phyloP scores from a whole-genome alignment of 2,888 invertebrate species.

The Aspidiotus destructor region DNA sequence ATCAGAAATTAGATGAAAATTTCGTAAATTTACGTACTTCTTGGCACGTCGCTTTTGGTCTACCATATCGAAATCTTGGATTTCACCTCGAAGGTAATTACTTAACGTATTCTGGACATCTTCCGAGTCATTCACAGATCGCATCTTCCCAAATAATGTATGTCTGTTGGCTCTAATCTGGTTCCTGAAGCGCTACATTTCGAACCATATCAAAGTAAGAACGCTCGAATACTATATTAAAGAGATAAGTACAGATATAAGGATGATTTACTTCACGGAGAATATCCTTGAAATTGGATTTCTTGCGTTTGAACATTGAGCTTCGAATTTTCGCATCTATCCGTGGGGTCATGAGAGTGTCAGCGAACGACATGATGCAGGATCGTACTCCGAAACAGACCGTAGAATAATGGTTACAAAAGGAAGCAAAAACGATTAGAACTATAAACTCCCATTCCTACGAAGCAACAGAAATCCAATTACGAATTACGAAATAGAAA shows the following conservation, averaged over 20 bases:
- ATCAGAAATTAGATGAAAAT: neutral
- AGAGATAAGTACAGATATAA: neutral
- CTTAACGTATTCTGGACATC: conserved; percentile 1
- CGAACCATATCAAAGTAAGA: too few species aligned
- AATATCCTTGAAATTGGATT: conserved; percentile 12
- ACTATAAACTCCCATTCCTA: too few species aligned
- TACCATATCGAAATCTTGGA: neutral
- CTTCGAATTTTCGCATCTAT: conserved; percentile 3
- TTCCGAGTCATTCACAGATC: neutral
- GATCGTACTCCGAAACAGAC: too few species aligned
- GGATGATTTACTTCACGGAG: neutral
- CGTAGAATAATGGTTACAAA: too few species aligned
- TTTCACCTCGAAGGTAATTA: neutral
- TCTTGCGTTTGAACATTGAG: neutral
- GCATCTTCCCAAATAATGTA: neutral
- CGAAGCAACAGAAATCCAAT: too few species aligned
- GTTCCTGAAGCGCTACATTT: conserved; percentile 1
- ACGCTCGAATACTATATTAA: too few species aligned
- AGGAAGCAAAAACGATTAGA: too few species aligned
- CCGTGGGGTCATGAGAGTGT: conserved; percentile 4
- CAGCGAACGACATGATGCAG: neutral
- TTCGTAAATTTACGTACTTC: neutral
- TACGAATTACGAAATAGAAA: too few species aligned
- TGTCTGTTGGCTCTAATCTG: neutral
- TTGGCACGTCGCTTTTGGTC: neutral